Conservation (phyloP, 92 coral and sea anemone species). For the Palythoa grandiflora region DNA sequence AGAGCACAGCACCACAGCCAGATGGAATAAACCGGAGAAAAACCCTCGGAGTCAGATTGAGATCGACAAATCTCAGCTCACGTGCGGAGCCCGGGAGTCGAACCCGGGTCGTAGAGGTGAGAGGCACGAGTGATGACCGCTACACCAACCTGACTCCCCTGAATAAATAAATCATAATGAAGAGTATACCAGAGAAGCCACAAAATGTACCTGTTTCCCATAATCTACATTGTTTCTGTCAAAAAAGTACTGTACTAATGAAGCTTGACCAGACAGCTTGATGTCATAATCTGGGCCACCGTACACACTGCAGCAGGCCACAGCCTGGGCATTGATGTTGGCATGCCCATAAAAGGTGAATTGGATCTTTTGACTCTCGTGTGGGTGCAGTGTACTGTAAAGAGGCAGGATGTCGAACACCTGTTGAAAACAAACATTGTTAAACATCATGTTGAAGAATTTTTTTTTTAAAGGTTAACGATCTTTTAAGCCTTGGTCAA, state of each 20-base stretch:
- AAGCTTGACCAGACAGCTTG: slow-evolving; percentile 86
- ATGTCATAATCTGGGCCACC: slow-evolving; percentile 99
- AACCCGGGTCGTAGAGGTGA: no score
- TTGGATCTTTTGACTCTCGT: slow-evolving; percentile 94
- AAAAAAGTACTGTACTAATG: slow-evolving; percentile 94
- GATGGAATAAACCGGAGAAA: no score
- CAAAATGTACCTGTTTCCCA: slow-evolving; percentile 85
- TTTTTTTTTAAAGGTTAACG: no score
- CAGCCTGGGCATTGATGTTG: slow-evolving; percentile 87
- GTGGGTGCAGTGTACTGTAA: slow-evolving; percentile 94
- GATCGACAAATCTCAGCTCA: no score
- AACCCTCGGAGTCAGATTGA: no score
- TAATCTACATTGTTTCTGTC: slow-evolving; percentile 85
- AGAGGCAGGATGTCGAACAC: slow-evolving; percentile 97
- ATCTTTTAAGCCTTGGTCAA: no score
- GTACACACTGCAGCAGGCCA: slow-evolving; percentile 92
- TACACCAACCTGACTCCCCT: no score
- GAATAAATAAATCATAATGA: no score
- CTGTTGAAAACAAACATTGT: slow-evolving; percentile 47
- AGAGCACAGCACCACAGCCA: no score
- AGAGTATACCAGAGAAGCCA: not conserved
- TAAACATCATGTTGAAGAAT: not conserved
- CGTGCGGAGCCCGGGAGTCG: no score
- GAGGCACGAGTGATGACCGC: no score
- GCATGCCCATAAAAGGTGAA: slow-evolving; percentile 99